A percentile compares a stretch with the other conserved stretches of the same genome.
These are phyloP conservation scores for Diachasmimorpha longicaudata DNA, from an alignment of 1,140 invertebrate genomes.

Conservation along the genomic window DNA sequence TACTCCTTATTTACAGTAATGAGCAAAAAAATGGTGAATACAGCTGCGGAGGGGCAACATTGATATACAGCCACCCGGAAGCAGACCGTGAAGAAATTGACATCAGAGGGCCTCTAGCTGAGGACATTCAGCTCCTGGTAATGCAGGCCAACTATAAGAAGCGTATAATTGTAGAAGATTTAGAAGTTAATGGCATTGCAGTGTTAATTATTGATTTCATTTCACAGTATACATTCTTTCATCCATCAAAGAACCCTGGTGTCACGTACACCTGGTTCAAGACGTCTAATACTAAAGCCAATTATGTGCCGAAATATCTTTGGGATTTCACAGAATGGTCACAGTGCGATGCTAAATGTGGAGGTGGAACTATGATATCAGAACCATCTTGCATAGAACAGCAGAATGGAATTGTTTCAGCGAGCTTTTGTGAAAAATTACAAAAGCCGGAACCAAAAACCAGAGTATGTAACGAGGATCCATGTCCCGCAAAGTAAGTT, in stretches of 20 bases:
- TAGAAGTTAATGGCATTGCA: not conserved
- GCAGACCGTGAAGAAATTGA: constrained; percentile 54
- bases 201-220: constrained; percentile 12
- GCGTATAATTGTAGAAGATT: constrained; percentile 1
- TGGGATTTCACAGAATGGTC: constrained; percentile 63
- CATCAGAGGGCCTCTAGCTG: constrained; percentile 59
- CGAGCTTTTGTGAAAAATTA: constrained; percentile 51
- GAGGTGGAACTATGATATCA: constrained; percentile 56
- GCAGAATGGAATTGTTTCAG: constrained; percentile 55
- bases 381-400: constrained; percentile 59
- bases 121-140: constrained; percentile 52
- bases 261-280: constrained; percentile 58
- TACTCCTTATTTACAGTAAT: constrained; percentile 33
- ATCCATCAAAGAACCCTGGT: constrained; percentile 48
- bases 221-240: constrained; percentile 55
- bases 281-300: constrained; percentile 31
- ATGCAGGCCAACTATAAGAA: not conserved
- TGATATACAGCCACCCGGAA: constrained; percentile 58
- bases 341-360: constrained; percentile 58
- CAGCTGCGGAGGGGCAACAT: constrained; percentile 49
- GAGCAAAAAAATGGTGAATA: constrained; percentile 53
- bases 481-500: constrained; percentile 58
- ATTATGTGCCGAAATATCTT: constrained; percentile 54
- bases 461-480: constrained; percentile 56
- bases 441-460: constrained; percentile 49